Base-by-base conservation (phyloP, 2,113 vertebrate genomes). In the rabbit (Oryctolagus cuniculus) region DNA sequence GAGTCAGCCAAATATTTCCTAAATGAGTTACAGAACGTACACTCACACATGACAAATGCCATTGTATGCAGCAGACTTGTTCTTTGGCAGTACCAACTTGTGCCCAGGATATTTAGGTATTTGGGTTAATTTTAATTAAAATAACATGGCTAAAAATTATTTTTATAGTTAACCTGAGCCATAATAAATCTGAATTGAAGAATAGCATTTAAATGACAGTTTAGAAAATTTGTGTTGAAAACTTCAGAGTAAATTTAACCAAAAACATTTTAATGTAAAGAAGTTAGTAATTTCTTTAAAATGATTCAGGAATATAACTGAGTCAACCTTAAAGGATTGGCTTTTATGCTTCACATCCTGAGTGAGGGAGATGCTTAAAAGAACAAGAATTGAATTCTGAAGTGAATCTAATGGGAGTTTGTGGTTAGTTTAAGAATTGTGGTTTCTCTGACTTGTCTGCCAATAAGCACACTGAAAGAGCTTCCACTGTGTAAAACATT, bases 1-100 rank as follows among this genome's bases (percentile, higher is more conserved):
- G 97, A 98, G 96, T 98, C 96, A 98, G 82, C 95, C 87, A 96
- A 49, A 97, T 98, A 96, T 95, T 97, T 94, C 96, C 95, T 93
- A 97, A 98, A 97, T 67, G 31, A 97, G 77, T 58, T 95, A 73
- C 88, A 97, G 94, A 94, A 58, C 6, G 25, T 94, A 96, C 70
- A 96, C 95, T 97, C 91, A 98, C 95, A 98, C 92, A 93, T 88
- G 74, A 89, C 93, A 98, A 97, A 96, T 79, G 72, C 81, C 67
- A 55, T 25, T 94, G 49, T 95, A 79, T 90, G 51, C 82, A 80
- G 94, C 93, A 92, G 78, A 93, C 55, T 31, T 97, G 95, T 98
- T 96, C 96, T 97, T 75, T 24, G 87, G 94, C 84, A 96, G 91
- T 11, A 15, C 85, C 91, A 97, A 96, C 92, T 70, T 94, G 92